A percentile compares a stretch with the other conserved stretches of the same genome.
phyloP scores from a whole-genome alignment of 2,888 invertebrate genomes.

The Agriopis leucophaearia region DNA sequence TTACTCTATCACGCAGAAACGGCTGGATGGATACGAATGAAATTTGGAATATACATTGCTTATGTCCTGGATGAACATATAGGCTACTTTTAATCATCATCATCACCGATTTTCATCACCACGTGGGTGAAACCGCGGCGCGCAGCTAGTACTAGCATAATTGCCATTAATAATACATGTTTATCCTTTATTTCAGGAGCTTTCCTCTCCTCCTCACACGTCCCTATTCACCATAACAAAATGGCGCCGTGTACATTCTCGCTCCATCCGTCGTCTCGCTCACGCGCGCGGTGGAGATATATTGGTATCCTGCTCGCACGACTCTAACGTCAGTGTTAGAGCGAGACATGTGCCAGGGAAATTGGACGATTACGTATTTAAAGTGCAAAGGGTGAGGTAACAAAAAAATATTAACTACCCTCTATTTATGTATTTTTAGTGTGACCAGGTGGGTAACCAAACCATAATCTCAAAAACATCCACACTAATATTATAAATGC shows the following conservation, averaged over 20 bases:
- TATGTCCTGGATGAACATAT: too few relatives aligned
- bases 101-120: too few relatives aligned
- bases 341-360: slow-evolving; percentile 80
- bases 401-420: neutral
- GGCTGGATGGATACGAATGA: too few relatives aligned
- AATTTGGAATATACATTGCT: too few relatives aligned
- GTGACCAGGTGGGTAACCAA: too few relatives aligned
- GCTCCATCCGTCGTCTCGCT: slow-evolving; percentile 78
- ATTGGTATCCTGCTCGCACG: slow-evolving; percentile 86
- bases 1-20: too few relatives aligned
- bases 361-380: slow-evolving; percentile 83
- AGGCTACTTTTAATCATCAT: too few relatives aligned
- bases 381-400: slow-evolving; percentile 79
- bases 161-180: neutral
- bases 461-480: too few relatives aligned
- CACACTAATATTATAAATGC: too few relatives aligned
- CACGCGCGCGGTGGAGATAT: slow-evolving; percentile 78
- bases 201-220: slow-evolving; percentile 77
- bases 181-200: slow-evolving; percentile 70
- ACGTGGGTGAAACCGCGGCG: too few relatives aligned
- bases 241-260: slow-evolving; percentile 78
- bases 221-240: slow-evolving; percentile 76
- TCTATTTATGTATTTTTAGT: neutral
- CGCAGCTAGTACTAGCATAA: too few relatives aligned
- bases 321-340: slow-evolving; percentile 80